phyloP scores from a whole-genome alignment of 37 sponge, comb jelly and placozoan genomes.

The Beroe forskalii region DNA sequence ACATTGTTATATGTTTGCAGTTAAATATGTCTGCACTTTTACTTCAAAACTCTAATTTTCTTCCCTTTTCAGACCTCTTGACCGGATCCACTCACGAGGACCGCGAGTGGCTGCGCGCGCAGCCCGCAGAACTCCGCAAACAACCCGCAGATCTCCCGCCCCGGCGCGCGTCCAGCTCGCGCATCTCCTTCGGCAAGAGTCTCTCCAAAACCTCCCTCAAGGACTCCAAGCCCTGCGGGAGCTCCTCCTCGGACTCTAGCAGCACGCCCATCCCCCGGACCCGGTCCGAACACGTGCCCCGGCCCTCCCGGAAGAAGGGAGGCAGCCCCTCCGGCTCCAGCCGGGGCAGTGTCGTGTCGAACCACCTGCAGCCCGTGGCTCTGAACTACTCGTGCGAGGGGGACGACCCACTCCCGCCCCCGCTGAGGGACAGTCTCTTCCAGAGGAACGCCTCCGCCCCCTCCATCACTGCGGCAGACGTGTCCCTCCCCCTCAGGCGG shows the following conservation, averaged over 20 bases:
- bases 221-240: background rate
- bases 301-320: background rate
- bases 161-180: background rate
- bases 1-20: too few species aligned
- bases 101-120: background rate
- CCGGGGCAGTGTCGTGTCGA: background rate
- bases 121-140: background rate
- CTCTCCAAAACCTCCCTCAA: constrained; percentile 23
- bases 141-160: background rate
- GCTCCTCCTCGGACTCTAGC: constrained; percentile 25
- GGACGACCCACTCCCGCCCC: background rate
- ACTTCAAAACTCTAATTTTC: too few species aligned
- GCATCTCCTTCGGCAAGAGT: constrained; percentile 35
- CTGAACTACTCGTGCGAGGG: constrained; percentile 13
- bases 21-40: too few species aligned
- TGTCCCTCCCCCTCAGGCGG: constrained; percentile 6
- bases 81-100: constrained; percentile 5
- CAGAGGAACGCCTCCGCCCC: background rate
- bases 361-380: constrained; percentile 11
- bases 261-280: constrained; percentile 47
- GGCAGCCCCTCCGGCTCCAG: background rate
- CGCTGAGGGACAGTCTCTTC: background rate
- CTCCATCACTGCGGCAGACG: background rate
- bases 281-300: background rate
- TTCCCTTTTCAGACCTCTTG: background rate